Percentiles rank a stretch among this genome's conserved stretches.
Conservation (phyloP, 2,797 vertebrate species). For the Caiman crocodilus region DNA sequence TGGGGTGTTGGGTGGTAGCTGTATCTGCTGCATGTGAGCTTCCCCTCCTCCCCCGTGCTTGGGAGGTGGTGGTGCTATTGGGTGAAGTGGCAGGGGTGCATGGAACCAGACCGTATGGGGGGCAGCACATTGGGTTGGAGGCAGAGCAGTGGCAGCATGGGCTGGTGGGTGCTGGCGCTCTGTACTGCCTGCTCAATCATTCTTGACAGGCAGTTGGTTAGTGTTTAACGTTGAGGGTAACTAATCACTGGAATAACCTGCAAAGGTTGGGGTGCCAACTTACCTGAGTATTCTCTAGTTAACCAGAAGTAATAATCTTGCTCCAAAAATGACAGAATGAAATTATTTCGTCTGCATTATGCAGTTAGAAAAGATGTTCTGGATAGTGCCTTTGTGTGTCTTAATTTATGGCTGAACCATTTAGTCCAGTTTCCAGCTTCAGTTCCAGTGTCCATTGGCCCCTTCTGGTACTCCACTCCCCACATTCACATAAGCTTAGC, state of each 20-base stretch:
- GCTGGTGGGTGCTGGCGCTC: too few relatives aligned
- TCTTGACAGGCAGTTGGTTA: too few relatives aligned
- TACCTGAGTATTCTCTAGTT: rapidly evolving
- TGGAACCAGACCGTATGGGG: too few relatives aligned
- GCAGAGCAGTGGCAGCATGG: too few relatives aligned
- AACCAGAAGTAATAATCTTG: rapidly evolving
- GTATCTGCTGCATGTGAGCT: too few relatives aligned
- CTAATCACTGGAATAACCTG: rapidly evolving
- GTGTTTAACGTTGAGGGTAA: not conserved
- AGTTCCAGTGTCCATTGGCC: not conserved
- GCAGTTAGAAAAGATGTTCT: not conserved
- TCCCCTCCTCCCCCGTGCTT: too few relatives aligned
- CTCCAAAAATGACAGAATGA: not conserved
- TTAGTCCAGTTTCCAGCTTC: not conserved
- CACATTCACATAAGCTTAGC: not conserved
- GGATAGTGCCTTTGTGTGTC: not conserved
- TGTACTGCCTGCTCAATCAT: too few relatives aligned
- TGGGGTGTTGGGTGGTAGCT: too few relatives aligned
- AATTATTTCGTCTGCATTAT: not conserved
- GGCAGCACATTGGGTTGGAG: too few relatives aligned
- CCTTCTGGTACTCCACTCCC: not conserved
- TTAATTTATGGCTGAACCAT: not conserved
- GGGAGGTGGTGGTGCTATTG: too few relatives aligned
- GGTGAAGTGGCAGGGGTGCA: too few relatives aligned
- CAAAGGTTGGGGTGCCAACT: not conserved